Base-by-base conservation (phyloP, 1,140 invertebrate genomes). In the Bilobella aurantiaca region DNA sequence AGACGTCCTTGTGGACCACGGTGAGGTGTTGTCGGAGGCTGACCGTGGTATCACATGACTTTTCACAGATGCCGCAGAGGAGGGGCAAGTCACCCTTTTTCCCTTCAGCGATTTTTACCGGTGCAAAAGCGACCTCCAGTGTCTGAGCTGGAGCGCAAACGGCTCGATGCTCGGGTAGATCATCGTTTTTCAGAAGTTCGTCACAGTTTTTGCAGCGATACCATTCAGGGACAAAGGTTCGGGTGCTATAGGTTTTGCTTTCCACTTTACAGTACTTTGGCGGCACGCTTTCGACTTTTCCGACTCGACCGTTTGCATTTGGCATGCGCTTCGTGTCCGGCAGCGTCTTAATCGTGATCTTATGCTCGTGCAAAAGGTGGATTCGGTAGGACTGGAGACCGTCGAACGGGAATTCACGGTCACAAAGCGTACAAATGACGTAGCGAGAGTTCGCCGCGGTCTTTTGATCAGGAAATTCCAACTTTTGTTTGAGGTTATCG, bases 141-240 rank as follows among this genome's bases (percentile, higher is more conserved):
- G 12, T 23, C 49, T 53, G 12, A 27, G 8, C 29, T n/a, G 37
- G 37, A 31, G 8, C 49, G 62, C 62, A 63, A 42, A 16, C 3
- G 18, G 21, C 27, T 14, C 58, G 47, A 32, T 68, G 67, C 1
- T 62, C 58, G n/a, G 31, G 34, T 18, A 27, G 14, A 29, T 29
- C 25, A 5, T 29, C 23, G 14, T 14, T 29, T 58, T 58, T 29
- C 25, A 29, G 12, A 12, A 29, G 8, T 23, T 58, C 21, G 25
- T 58, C 57, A 32, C 67, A 68, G 8, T 31, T 65, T 42, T 28
- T 62, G 59, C 67, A 68, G n/a, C 60, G 61, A 37, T 58, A 65
- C 32, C 64, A 66, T 5, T 14, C 8, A 12, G 23, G 5, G 12
- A n/a, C 37, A 12, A n/a, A 42, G 37, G 8, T 42, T 12, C 37